These are phyloP conservation scores for Drosophila pruinosa DNA, from an alignment of 1,140 invertebrate genomes.

Conservation along the genomic window DNA sequence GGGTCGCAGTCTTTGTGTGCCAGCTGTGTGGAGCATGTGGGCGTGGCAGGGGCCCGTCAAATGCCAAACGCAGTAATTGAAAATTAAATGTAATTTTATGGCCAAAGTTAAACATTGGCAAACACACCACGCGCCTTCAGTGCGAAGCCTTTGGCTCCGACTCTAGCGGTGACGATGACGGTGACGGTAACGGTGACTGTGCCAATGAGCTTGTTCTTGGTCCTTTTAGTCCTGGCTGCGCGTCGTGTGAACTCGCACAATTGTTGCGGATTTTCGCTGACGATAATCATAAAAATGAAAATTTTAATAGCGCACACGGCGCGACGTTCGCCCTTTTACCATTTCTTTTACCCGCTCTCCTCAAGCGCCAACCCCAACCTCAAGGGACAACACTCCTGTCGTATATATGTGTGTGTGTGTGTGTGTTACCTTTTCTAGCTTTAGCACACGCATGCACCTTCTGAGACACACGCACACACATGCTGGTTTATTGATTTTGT, in stretches of 20 bases:
- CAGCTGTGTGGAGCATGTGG: background rate
- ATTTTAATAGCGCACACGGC: slow-evolving; percentile 70
- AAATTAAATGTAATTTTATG: slow-evolving; percentile 82
- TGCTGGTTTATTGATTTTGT: slow-evolving; percentile 62
- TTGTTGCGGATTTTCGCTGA: slow-evolving; percentile 70
- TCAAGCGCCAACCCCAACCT: background rate
- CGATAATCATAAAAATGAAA: slow-evolving; percentile 79
- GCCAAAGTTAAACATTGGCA: slow-evolving; percentile 64
- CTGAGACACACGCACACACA: slow-evolving; percentile 24
- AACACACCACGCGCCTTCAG: slow-evolving; percentile 8
- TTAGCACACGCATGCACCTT: slow-evolving; percentile 6
- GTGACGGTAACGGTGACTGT: no score
- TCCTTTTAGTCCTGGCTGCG: background rate
- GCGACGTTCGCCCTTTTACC: background rate
- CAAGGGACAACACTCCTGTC: background rate
- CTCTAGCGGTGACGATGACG: no score
- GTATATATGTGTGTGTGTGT: slow-evolving; percentile 25
- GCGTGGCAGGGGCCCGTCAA: slow-evolving; percentile 30
- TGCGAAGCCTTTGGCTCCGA: slow-evolving; percentile 24
- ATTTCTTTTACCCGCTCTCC: background rate
- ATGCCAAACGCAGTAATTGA: slow-evolving; percentile 71
- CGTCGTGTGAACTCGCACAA: slow-evolving; percentile 55
- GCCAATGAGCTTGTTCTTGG: background rate
- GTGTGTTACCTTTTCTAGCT: slow-evolving; percentile 30
- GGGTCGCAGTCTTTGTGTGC: slow-evolving; percentile 19